Evolutionary conservation across 2,888 invertebrate species (phyloP).

Genomic region (Hetaerina titia): DNA sequence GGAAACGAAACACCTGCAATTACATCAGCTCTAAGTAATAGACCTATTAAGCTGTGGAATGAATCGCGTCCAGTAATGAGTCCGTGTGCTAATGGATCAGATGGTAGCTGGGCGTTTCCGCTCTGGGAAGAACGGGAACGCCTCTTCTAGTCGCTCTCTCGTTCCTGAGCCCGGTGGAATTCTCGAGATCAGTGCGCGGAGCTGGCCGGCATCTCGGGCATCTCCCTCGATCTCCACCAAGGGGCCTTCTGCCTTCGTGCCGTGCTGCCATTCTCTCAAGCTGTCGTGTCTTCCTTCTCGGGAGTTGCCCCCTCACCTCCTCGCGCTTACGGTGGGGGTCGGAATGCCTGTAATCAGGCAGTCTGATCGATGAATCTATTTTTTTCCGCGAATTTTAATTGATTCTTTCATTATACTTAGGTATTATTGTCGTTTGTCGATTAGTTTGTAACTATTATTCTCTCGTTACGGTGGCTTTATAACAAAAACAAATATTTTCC

Average conservation of each 20-base stretch:
- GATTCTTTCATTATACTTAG: too few species aligned
- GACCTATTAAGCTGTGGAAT: conserved; percentile 1
- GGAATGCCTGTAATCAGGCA: neutral
- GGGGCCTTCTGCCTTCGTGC: neutral
- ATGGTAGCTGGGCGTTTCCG: neutral
- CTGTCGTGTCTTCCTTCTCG: neutral
- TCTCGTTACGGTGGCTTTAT: too few species aligned
- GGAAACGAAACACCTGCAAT: conserved; percentile 27
- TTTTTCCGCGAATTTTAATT: too few species aligned
- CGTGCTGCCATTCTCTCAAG: neutral
- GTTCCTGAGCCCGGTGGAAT: neutral
- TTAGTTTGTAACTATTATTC: too few species aligned
- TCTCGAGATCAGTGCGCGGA: too few species aligned
- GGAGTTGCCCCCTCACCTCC: neutral
- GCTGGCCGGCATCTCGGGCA: neutral
- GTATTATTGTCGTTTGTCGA: too few species aligned
- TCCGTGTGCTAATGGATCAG: conserved; percentile 19
- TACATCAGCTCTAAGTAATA: conserved; percentile 27
- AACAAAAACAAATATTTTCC: too few species aligned
- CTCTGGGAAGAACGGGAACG: neutral
- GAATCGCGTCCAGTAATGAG: conserved; percentile 17
- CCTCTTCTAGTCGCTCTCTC: neutral
- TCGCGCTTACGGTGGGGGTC: neutral
- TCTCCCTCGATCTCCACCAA: neutral
- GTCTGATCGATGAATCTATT: too few species aligned